phyloP scores from a whole-genome alignment of 1,140 invertebrate species.

The Grapholita molesta region DNA sequence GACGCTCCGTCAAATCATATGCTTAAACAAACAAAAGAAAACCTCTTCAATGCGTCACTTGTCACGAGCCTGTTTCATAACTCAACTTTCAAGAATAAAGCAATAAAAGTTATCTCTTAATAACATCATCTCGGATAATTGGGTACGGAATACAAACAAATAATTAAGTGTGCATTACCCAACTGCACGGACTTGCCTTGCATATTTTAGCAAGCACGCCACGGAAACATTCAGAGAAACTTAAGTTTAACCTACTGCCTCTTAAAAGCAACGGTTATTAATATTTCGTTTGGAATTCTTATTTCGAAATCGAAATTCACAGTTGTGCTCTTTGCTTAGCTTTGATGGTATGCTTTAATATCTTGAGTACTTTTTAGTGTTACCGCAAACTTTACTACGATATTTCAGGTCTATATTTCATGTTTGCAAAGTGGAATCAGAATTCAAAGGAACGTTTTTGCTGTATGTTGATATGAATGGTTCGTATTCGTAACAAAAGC shows the following conservation, averaged over 20 bases:
- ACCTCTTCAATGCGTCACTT: not conserved
- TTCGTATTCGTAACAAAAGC: not conserved
- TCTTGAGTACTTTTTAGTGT: not conserved
- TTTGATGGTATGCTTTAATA: not conserved
- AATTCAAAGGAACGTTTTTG: not conserved
- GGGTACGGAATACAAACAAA: conserved; percentile 5
- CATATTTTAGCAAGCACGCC: conserved; percentile 3
- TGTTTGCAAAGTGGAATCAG: not conserved
- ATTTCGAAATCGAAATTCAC: not conserved
- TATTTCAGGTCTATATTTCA: not conserved
- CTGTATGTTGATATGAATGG: not conserved
- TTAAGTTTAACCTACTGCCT: conserved; percentile 7
- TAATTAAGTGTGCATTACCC: conserved; percentile 6
- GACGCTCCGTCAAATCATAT: not conserved
- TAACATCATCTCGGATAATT: conserved; percentile 9
- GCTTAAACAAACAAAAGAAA: conserved; percentile 2
- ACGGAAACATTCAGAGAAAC: not conserved
- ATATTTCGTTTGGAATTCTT: conserved; percentile 13
- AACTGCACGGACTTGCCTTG: conserved; percentile 7
- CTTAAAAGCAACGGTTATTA: conserved; percentile 15
- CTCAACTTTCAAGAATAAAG: conserved; percentile 3
- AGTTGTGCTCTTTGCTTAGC: not conserved
- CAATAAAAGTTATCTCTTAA: conserved; percentile 13
- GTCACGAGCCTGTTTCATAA: conserved; percentile 3
- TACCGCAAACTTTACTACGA: no score